Conservation (phyloP, 2,797 vertebrate genomes). For the Syngnathus rostellatus region DNA sequence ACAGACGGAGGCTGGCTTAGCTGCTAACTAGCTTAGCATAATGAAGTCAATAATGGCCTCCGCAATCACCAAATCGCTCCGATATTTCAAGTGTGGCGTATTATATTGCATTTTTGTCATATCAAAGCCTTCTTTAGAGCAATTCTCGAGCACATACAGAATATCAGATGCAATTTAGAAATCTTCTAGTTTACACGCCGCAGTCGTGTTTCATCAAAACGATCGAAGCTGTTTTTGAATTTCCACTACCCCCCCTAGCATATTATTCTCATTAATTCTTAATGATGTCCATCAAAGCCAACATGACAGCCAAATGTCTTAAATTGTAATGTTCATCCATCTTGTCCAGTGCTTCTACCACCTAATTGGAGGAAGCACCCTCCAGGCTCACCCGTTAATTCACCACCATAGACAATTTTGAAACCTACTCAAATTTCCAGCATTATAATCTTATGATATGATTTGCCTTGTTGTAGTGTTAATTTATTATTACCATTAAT, state of each 20-base stretch:
- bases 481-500: neutral
- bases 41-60: constrained; percentile 1
- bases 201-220: constrained; percentile 7
- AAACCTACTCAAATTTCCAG: too few species aligned
- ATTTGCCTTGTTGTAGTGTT: neutral
- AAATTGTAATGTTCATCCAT: constrained; percentile 8
- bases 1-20: neutral
- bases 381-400: constrained; percentile 11
- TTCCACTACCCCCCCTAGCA: constrained; percentile 6
- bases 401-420: constrained; percentile 18
- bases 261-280: constrained; percentile 13
- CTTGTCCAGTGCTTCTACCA: constrained; percentile 1
- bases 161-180: constrained; percentile 17
- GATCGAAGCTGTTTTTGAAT: constrained; percentile 13
- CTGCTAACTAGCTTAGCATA: constrained; percentile 13
- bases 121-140: constrained; percentile 21
- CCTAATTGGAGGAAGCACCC: constrained; percentile 25
- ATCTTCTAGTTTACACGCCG: neutral
- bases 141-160: constrained; percentile 13
- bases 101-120: constrained; percentile 13
- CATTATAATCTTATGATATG: too few species aligned
- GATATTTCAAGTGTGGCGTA: constrained; percentile 10
- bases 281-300: constrained; percentile 24
- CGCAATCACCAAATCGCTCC: constrained; percentile 7
- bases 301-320: constrained; percentile 10